Evolutionary conservation across 2,888 invertebrate genomes (phyloP).

Genomic region (Calephelis perditalis): DNA sequence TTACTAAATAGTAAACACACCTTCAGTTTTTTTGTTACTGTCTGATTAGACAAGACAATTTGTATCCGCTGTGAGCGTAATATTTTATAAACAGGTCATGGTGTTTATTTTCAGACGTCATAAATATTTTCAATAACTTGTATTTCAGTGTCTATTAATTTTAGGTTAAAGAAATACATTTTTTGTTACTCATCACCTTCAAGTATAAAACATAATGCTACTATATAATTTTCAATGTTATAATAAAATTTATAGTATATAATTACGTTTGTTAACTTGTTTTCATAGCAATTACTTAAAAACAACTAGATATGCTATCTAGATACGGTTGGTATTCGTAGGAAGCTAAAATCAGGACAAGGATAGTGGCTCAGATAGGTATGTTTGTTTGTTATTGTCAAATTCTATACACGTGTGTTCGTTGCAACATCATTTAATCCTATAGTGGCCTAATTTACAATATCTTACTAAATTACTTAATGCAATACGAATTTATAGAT

Average conservation of each 20-base stretch:
- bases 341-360: constrained; percentile 74
- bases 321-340: constrained; percentile 53
- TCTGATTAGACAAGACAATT: constrained; percentile 33
- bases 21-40: constrained; percentile 28
- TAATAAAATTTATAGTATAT: constrained; percentile 29
- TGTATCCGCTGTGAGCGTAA: constrained; percentile 34
- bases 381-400: constrained; percentile 59
- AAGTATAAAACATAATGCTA: too few relatives aligned
- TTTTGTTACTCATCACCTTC: too few relatives aligned
- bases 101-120: not conserved
- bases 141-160: not conserved
- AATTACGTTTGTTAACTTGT: constrained; percentile 40
- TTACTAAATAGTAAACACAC: constrained; percentile 29
- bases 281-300: constrained; percentile 68
- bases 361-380: constrained; percentile 57
- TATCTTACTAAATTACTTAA: constrained; percentile 12
- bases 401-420: constrained; percentile 59
- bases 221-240: not conserved
- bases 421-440: constrained; percentile 48
- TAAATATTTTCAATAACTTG: not conserved
- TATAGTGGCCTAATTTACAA: constrained; percentile 30
- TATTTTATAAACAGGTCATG: constrained; percentile 11
- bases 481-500: constrained; percentile 13
- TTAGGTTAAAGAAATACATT: not conserved
- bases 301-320: constrained; percentile 62